These are phyloP conservation scores for Myotis vivesi DNA, from an alignment of 2,797 vertebrate species.

Conservation along the genomic window DNA sequence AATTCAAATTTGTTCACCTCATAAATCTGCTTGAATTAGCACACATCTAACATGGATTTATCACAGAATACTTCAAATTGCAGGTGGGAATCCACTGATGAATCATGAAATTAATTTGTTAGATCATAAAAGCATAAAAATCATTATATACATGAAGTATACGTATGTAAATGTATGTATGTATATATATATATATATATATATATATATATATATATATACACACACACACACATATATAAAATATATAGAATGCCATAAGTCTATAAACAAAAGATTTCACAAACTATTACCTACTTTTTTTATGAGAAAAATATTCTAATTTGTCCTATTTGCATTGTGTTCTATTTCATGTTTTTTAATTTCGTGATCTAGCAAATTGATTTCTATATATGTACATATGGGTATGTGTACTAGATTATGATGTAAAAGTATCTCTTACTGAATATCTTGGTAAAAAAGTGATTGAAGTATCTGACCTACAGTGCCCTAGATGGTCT, in stretches of 20 bases:
- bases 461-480: background rate
- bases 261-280: background rate
- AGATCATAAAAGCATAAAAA: background rate
- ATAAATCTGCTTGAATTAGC: background rate
- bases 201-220: background rate
- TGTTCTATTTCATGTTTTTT: background rate
- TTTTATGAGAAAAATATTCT: background rate
- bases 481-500: background rate
- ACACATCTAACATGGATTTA: background rate
- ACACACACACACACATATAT: background rate
- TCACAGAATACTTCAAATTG: background rate
- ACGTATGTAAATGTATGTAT: background rate
- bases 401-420: background rate
- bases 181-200: background rate
- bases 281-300: background rate
- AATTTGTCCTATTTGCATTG: background rate
- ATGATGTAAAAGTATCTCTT: background rate
- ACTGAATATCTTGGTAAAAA: background rate
- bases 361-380: background rate
- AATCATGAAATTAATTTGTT: background rate
- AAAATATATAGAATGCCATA: background rate
- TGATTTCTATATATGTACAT: background rate
- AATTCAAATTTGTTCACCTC: background rate
- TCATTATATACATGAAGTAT: background rate
- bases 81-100: background rate